phyloP scores from a whole-genome alignment of 2,888 invertebrate genomes.

The Drosophila meridiana region DNA sequence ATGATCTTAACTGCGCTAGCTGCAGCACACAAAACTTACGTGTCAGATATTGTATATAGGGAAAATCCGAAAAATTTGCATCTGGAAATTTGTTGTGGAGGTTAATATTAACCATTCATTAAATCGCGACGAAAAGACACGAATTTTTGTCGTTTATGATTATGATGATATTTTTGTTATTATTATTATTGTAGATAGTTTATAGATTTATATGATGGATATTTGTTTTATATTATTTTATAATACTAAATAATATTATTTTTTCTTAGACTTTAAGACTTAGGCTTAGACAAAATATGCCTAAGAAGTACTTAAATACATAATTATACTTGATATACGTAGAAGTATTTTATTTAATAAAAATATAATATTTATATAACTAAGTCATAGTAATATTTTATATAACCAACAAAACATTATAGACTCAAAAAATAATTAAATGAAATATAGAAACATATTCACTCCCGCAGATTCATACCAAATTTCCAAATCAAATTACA shows the following conservation, averaged over 20 bases:
- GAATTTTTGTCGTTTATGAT: slow-evolving; percentile 30
- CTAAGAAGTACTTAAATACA: not conserved
- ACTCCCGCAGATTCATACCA: too few species aligned
- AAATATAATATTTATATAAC: not conserved
- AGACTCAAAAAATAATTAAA: not conserved
- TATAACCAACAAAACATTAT: not conserved
- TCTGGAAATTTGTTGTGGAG: slow-evolving; percentile 84
- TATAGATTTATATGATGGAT: not conserved
- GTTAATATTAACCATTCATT: slow-evolving; percentile 53
- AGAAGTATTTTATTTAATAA: not conserved
- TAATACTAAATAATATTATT: too few species aligned
- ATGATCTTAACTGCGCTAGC: slow-evolving; percentile 5
- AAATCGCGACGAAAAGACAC: slow-evolving; percentile 24
- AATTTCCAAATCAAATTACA: not conserved
- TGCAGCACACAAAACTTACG: slow-evolving; percentile 86
- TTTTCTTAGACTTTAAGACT: not conserved
- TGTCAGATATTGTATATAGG: slow-evolving; percentile 88
- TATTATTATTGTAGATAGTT: not conserved
- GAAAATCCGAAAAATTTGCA: slow-evolving; percentile 88
- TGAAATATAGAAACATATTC: not conserved
- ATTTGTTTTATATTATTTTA: too few species aligned
- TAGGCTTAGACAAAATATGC: not conserved
- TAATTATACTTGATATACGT: not conserved
- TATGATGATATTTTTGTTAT: not conserved
- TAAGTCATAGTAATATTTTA: too few species aligned